phyloP scores from a whole-genome alignment of 2,888 invertebrate species.

The Drosophila borealis region DNA sequence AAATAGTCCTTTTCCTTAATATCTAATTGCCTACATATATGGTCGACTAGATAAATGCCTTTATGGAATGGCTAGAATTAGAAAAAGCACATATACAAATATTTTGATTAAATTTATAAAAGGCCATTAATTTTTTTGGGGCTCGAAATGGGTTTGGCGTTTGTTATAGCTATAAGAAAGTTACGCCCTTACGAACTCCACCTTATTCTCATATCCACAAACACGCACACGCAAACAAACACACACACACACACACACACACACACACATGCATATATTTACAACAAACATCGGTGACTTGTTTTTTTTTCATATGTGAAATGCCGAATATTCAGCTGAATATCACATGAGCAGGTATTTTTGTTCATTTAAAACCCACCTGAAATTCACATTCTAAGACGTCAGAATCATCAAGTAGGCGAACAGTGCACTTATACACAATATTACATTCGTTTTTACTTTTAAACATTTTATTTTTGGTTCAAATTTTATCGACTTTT shows the following conservation, averaged over 20 bases:
- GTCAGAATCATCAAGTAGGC: constrained; percentile 95
- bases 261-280: not conserved
- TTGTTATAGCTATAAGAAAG: constrained; percentile 4
- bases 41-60: constrained; percentile 94
- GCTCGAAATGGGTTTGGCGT: constrained; percentile 2
- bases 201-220: not conserved
- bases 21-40: constrained; percentile 95
- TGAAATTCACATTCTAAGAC: constrained; percentile 97
- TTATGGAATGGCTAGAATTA: constrained; percentile 90
- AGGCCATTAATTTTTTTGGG: not conserved
- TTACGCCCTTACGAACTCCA: constrained; percentile 21
- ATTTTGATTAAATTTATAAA: constrained; percentile 1
- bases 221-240: not conserved
- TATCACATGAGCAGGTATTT: not conserved
- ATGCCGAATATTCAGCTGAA: not conserved
- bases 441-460: constrained; percentile 90
- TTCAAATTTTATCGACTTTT: constrained; percentile 58
- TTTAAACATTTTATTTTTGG: constrained; percentile 79
- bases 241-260: not conserved
- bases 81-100: not conserved
- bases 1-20: constrained; percentile 97
- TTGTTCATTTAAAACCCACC: constrained; percentile 85
- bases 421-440: constrained; percentile 94
- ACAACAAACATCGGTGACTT: constrained; percentile 5
- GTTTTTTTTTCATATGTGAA: not conserved